Percentiles rank a stretch among this genome's conserved stretches.
phyloP scores from a whole-genome alignment of 2,113 vertebrate genomes.

The Cebidichthys violaceus region DNA sequence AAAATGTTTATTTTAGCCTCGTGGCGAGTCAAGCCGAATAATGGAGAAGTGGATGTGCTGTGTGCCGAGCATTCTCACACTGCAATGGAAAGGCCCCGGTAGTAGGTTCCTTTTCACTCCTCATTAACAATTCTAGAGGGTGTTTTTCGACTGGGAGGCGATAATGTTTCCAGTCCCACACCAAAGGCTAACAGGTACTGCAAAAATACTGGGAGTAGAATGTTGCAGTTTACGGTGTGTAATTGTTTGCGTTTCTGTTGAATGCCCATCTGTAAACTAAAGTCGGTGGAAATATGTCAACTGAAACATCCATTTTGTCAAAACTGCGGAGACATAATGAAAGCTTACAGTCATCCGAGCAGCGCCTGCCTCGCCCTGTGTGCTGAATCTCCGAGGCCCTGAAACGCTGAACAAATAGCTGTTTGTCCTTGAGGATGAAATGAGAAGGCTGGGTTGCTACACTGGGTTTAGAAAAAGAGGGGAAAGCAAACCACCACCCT shows the following conservation, averaged over 20 bases:
- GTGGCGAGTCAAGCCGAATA: conserved; percentile 51
- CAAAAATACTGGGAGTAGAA: conserved; percentile 10
- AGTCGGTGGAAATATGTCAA: not conserved
- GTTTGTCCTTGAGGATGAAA: conserved; percentile 73
- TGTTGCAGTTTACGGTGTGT: conserved; percentile 19
- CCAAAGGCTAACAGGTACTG: conserved; percentile 9
- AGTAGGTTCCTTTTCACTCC: conserved; percentile 52
- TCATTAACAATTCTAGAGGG: conserved; percentile 66
- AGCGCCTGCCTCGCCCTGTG: conserved; percentile 43
- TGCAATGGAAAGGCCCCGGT: conserved; percentile 27
- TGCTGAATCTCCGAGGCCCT: conserved; percentile 18
- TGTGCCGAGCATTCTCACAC: conserved; percentile 58
- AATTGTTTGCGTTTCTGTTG: conserved; percentile 9
- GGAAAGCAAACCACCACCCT: conserved; percentile 16
- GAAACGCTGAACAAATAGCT: conserved; percentile 65
- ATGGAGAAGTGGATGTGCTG: conserved; percentile 33
- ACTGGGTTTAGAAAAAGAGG: conserved; percentile 35
- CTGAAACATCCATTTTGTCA: conserved; percentile 42
- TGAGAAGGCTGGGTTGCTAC: conserved; percentile 46
- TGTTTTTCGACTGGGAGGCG: conserved; percentile 58
- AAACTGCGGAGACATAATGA: conserved; percentile 22
- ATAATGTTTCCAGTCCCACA: conserved; percentile 53
- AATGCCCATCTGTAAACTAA: conserved; percentile 9
- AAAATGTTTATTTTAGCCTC: conserved; percentile 60
- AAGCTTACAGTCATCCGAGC: conserved; percentile 34